A percentile compares a stretch with the other conserved stretches of the same genome.
Conservation (phyloP, 2,888 invertebrate species). For the Pyrochroa serraticornis region DNA sequence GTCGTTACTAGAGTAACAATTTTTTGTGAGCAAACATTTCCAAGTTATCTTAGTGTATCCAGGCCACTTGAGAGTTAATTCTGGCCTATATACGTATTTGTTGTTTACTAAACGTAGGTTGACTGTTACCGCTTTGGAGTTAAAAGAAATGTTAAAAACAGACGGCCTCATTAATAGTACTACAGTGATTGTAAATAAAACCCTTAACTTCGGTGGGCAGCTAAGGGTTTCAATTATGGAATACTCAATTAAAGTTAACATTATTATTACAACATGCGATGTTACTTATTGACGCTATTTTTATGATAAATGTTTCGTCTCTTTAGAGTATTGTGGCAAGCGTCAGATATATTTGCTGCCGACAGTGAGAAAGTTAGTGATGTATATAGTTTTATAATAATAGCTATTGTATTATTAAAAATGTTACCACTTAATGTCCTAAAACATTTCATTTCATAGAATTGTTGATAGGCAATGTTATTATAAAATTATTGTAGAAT, state of each 20-base stretch:
- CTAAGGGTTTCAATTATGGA: conserved; percentile 31
- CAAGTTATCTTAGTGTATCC: conserved; percentile 28
- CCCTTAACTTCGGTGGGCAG: conserved; percentile 14
- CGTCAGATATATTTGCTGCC: conserved; percentile 32
- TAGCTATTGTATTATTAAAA: conserved; percentile 45
- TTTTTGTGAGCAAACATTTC: conserved; percentile 30
- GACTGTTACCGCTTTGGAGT: conserved; percentile 39
- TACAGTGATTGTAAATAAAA: conserved; percentile 28
- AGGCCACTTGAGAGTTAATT: conserved; percentile 29
- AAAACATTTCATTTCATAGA: conserved; percentile 46
- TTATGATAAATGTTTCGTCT: conserved; percentile 43
- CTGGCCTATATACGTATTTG: conserved; percentile 42
- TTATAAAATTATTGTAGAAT: conserved; percentile 49
- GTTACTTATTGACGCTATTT: conserved; percentile 43
- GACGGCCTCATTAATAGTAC: conserved; percentile 35
- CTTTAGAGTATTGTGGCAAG: conserved; percentile 39
- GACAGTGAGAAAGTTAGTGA: conserved; percentile 44
- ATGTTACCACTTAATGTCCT: conserved; percentile 31
- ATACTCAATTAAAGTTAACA: conserved; percentile 36
- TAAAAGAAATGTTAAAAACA: conserved; percentile 28
- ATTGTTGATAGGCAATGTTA: conserved; percentile 52
- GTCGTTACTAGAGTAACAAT: not conserved
- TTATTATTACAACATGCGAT: conserved; percentile 35
- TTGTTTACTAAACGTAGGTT: conserved; percentile 41
- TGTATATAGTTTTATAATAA: conserved; percentile 54